Evolutionary conservation across 2,888 invertebrate species (phyloP).

Genomic region (Calliphora vomitoria): DNA sequence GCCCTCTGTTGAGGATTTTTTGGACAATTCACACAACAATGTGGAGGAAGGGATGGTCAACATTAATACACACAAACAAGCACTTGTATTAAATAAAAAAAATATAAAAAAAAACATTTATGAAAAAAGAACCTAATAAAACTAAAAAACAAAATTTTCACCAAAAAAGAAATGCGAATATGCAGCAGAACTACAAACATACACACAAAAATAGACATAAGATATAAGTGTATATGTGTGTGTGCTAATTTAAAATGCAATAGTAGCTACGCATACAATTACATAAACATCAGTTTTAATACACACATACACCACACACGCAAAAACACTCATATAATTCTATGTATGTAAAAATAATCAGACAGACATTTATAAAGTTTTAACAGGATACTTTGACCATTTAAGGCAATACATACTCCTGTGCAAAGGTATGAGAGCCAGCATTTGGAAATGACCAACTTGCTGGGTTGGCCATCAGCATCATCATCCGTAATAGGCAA

Average conservation of each 20-base stretch:
- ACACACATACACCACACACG: neutral
- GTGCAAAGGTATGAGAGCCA: neutral
- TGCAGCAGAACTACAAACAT: conserved; percentile 37
- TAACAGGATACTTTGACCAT: conserved; percentile 63
- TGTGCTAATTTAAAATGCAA: conserved; percentile 82
- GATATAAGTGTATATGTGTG: neutral
- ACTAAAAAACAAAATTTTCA: conserved; percentile 77
- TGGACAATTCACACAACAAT: conserved; percentile 34
- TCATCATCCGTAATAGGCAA: conserved; percentile 6
- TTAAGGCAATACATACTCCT: conserved; percentile 59
- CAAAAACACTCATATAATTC: conserved; percentile 18
- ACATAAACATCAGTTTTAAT: conserved; percentile 43
- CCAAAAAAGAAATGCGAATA: conserved; percentile 49
- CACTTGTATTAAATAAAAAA: conserved; percentile 13
- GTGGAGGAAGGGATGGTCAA: conserved; percentile 36
- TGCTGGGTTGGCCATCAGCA: neutral
- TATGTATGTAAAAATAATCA: conserved; percentile 19
- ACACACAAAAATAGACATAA: neutral
- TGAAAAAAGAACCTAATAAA: conserved; percentile 75
- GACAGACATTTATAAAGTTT: conserved; percentile 28
- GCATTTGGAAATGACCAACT: neutral
- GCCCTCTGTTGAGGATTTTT: conserved; percentile 65
- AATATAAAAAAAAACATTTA: conserved; percentile 45
- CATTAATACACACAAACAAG: conserved; percentile 50
- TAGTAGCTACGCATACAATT: conserved; percentile 69